Evolutionary conservation across 2,888 invertebrate species (phyloP).

Genomic region (Aromia moschata): DNA sequence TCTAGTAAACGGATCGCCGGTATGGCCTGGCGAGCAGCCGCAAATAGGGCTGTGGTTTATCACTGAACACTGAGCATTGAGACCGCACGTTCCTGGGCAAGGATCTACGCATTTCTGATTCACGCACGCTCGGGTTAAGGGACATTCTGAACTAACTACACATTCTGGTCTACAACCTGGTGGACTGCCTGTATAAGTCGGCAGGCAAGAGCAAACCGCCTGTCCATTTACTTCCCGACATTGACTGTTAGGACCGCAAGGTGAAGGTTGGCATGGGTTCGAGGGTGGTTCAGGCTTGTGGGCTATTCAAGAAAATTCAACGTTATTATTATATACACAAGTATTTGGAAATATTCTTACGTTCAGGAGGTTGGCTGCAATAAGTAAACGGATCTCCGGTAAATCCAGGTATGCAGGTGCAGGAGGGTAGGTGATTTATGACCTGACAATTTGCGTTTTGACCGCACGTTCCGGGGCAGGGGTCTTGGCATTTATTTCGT

Average conservation of each 20-base stretch:
- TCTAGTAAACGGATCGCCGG: slow-evolving; percentile 80
- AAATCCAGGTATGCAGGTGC: slow-evolving; percentile 72
- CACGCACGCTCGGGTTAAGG: slow-evolving; percentile 61
- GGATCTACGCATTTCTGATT: slow-evolving; percentile 62
- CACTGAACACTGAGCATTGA: slow-evolving; percentile 65
- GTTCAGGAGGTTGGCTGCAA: slow-evolving; percentile 52
- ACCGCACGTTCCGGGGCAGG: slow-evolving; percentile 83
- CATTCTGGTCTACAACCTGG: slow-evolving; percentile 81
- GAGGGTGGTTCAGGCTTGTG: slow-evolving; percentile 47
- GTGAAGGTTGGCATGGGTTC: slow-evolving; percentile 76
- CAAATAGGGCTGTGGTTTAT: slow-evolving; percentile 80
- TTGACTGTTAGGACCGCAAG: slow-evolving; percentile 83
- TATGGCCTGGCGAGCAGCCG: slow-evolving; percentile 63
- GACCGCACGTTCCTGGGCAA: slow-evolving; percentile 67
- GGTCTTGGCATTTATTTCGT: slow-evolving; percentile 79
- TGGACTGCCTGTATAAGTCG: slow-evolving; percentile 74
- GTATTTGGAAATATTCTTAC: slow-evolving; percentile 52
- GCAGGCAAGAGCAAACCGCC: slow-evolving; percentile 78
- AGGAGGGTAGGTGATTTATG: slow-evolving; percentile 75
- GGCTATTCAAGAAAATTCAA: slow-evolving; percentile 40
- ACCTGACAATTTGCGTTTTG: slow-evolving; percentile 79
- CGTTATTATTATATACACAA: no score
- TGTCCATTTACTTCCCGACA: slow-evolving; percentile 67
- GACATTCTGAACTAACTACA: slow-evolving; percentile 75
- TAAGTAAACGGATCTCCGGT: slow-evolving; percentile 69